Evolutionary conservation across 2,888 invertebrate species (phyloP).

Genomic region (Carabus problematicus): DNA sequence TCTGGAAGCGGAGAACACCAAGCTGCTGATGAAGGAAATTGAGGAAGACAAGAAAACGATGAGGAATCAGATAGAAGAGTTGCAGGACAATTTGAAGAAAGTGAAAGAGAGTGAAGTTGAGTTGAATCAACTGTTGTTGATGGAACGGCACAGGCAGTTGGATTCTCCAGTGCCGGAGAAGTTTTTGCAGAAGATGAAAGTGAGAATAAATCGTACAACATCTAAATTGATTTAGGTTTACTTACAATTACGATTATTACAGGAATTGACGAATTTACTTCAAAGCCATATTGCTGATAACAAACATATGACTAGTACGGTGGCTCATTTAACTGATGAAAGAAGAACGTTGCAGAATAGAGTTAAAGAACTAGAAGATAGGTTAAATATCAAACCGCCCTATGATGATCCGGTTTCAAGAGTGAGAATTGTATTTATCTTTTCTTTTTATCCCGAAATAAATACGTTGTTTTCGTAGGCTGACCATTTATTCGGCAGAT

Average conservation of each 20-base stretch:
- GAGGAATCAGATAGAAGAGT: slow-evolving; percentile 58
- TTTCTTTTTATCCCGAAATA: slow-evolving; percentile 9
- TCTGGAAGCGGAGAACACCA: not conserved
- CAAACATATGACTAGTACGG: slow-evolving; percentile 60
- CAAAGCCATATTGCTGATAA: slow-evolving; percentile 63
- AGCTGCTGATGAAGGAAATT: slow-evolving; percentile 56
- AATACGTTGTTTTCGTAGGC: slow-evolving; percentile 56
- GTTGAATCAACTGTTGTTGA: slow-evolving; percentile 51
- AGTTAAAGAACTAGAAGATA: slow-evolving; percentile 58
- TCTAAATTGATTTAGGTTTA: slow-evolving; percentile 33
- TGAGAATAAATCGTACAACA: slow-evolving; percentile 44
- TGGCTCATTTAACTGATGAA: slow-evolving; percentile 59
- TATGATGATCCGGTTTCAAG: slow-evolving; percentile 55
- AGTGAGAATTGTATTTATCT: slow-evolving; percentile 44
- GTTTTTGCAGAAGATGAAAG: slow-evolving; percentile 57
- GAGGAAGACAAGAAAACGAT: slow-evolving; percentile 60
- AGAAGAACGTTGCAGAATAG: slow-evolving; percentile 60
- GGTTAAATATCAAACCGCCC: slow-evolving; percentile 49
- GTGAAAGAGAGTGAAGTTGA: slow-evolving; percentile 55
- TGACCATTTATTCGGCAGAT: slow-evolving; percentile 70
- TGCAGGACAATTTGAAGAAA: slow-evolving; percentile 56
- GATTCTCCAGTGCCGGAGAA: slow-evolving; percentile 50
- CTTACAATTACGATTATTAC: slow-evolving; percentile 42
- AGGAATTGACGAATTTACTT: slow-evolving; percentile 63
- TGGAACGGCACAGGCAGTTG: slow-evolving; percentile 44